Percentiles rank a stretch among this genome's conserved stretches.
Conservation (phyloP, 2,797 vertebrate species). For the Spinus olivaceus region DNA sequence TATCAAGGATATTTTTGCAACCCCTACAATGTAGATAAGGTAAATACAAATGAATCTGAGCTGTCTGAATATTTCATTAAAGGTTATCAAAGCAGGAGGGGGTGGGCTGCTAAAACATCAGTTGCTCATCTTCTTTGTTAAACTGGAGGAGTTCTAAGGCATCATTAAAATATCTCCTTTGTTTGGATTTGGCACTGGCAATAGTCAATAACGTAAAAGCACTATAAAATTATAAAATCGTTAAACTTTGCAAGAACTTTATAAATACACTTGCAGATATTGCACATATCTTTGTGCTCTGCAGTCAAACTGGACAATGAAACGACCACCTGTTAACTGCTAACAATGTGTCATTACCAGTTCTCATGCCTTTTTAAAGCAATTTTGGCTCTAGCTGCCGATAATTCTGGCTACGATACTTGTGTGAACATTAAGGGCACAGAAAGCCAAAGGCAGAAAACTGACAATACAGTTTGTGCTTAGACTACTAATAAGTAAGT, state of each 20-base stretch:
- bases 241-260: constrained; percentile 72
- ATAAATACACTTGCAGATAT: constrained; percentile 68
- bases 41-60: not conserved
- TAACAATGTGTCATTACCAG: constrained; percentile 80
- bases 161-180: constrained; percentile 67
- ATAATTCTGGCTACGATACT: constrained; percentile 79
- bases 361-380: constrained; percentile 80
- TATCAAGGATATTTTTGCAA: not conserved
- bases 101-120: constrained; percentile 3
- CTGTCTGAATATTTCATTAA: not conserved
- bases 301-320: constrained; percentile 81
- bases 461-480: constrained; percentile 80
- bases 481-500: constrained; percentile 77
- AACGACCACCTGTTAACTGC: constrained; percentile 84
- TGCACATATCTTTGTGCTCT: constrained; percentile 74
- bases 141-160: constrained; percentile 15
- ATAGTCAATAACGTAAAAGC: constrained; percentile 43
- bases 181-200: constrained; percentile 64
- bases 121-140: constrained; percentile 40
- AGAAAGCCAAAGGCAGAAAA: constrained; percentile 80
- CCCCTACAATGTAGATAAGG: not conserved
- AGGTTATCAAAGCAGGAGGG: rapidly evolving
- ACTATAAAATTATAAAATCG: constrained; percentile 53
- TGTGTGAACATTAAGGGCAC: constrained; percentile 80
- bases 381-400: constrained; percentile 79